Base-by-base conservation (phyloP, 1,140 invertebrate genomes). In the Oreohelix idahoensis region DNA sequence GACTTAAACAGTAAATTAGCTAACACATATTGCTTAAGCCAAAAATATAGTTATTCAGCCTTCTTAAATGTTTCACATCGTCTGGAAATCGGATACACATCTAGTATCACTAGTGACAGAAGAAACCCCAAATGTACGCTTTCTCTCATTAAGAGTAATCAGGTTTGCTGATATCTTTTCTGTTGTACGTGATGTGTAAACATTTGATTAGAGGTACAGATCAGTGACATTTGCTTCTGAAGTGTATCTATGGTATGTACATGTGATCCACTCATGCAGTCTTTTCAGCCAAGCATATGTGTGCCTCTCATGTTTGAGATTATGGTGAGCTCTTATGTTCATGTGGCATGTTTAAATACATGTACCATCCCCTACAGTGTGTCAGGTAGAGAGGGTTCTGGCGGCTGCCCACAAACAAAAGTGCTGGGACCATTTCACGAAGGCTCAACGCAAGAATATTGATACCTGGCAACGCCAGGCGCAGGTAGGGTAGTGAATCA, bases 341-440 rank as follows among this genome's bases (percentile, higher is more conserved):
- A 26, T 66, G 8, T 66, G 32, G 63, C n/a, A 66, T 29, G 63
- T 66, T 66, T 29, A 32, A 32, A 32, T 23, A 45, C 45, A 51
- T 76, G 45, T 76, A 20, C 63, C 32, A 42, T 29, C 79, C 71
- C 80, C 36, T 87, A 78, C 91, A 99, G 97, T 98, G 95, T 96
- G 96, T 96, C 97, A 98, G 95, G 97, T 98, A 94, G 97, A 97
- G 95, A 96, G 96, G 94, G 97, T 98, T 93, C 98, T 98, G 95
- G 94, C 94, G 92, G 96, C 96, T 88, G 96, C 97, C 91, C 96
- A 95, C 93, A 97, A 98, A 94, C 98, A 98, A 95, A 98, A 98
- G 94, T 97, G 97, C 93, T 98, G 97, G 97, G 98, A 99, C 95
- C 97, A 98, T 95, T 98, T 99, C 95, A 98, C 97, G 93, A 98